Evolutionary conservation across 1,140 invertebrate genomes (phyloP).

Genomic region (Rhyacophila brunnea): DNA sequence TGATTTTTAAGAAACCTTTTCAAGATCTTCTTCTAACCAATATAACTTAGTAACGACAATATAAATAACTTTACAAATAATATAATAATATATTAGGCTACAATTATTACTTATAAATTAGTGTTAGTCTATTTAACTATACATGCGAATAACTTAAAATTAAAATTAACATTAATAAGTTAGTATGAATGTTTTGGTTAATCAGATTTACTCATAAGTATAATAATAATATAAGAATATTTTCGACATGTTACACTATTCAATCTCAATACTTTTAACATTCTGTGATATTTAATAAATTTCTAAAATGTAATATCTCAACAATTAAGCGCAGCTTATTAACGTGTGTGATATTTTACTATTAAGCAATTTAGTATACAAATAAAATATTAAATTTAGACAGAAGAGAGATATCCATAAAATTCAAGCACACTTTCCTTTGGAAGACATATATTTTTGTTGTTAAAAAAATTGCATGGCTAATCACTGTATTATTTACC

Average conservation of each 20-base stretch:
- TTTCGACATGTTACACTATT: background rate
- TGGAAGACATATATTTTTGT: too few species aligned
- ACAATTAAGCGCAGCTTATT: too few species aligned
- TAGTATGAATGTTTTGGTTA: constrained; percentile 27
- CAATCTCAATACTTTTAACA: too few species aligned
- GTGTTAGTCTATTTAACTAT: background rate
- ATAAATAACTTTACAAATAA: background rate
- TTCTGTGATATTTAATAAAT: too few species aligned
- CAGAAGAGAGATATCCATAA: too few species aligned
- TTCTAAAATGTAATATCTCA: too few species aligned
- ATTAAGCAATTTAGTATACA: too few species aligned
- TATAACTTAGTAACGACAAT: background rate
- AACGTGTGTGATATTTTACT: too few species aligned
- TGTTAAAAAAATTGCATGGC: too few species aligned
- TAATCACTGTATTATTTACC: too few species aligned
- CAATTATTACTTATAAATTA: background rate
- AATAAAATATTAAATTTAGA: too few species aligned
- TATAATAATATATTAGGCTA: background rate
- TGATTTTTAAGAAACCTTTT: background rate
- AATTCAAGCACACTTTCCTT: too few species aligned
- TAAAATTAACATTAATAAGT: constrained; percentile 14
- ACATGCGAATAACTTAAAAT: constrained; percentile 1
- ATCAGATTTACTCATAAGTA: constrained; percentile 12
- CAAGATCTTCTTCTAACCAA: background rate
- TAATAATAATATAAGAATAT: constrained; percentile 10